phyloP scores from a whole-genome alignment of 2,113 vertebrate species.

The Erythrolamprus reginae region DNA sequence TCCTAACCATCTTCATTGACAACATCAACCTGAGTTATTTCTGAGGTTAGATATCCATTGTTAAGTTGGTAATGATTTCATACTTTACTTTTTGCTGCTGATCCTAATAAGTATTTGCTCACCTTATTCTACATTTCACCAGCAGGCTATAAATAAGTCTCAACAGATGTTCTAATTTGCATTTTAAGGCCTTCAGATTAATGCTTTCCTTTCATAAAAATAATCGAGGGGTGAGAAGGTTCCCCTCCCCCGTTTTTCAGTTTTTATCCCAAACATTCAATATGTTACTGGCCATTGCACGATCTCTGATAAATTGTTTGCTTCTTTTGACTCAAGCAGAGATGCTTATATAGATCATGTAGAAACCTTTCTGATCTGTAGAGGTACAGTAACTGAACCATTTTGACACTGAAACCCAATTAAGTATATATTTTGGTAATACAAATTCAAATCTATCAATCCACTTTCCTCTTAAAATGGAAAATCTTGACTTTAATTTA shows the following conservation, averaged over 20 bases:
- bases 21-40: background rate
- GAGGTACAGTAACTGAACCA: background rate
- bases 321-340: background rate
- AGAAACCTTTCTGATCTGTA: background rate
- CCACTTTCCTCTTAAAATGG: background rate
- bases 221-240: background rate
- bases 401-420: background rate
- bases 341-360: too few species aligned
- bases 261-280: background rate
- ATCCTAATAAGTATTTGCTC: background rate
- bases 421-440: background rate
- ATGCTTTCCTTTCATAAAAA: background rate
- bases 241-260: background rate
- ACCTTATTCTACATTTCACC: background rate
- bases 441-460: background rate
- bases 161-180: background rate
- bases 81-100: background rate
- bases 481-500: background rate
- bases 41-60: background rate
- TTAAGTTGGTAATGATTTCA: background rate
- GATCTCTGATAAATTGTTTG: background rate
- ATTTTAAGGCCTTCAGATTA: background rate
- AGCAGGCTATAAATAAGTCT: background rate
- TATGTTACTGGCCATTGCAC: background rate
- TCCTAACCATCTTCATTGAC: background rate